Evolutionary conservation across 2,888 invertebrate genomes (phyloP).

Genomic region (Eutolmus rufibarbis): DNA sequence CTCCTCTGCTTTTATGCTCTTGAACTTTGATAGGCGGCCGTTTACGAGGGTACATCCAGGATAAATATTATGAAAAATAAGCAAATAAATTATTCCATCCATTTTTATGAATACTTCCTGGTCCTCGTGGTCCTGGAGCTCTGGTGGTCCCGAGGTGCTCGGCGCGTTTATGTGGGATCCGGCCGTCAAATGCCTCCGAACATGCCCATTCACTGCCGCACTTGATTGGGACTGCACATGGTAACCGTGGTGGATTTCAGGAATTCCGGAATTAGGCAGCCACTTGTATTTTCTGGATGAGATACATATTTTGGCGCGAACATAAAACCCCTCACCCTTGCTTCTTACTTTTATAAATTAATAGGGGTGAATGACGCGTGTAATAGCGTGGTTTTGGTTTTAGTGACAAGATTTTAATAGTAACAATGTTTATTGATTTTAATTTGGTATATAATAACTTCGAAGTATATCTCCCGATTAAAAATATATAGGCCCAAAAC

Average conservation of each 20-base stretch:
- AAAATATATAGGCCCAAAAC: too few relatives aligned
- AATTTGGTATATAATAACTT: too few relatives aligned
- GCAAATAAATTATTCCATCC: slow-evolving; percentile 48
- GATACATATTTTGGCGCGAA: neutral
- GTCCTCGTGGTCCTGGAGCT: neutral
- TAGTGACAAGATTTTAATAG: too few relatives aligned
- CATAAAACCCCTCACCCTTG: neutral
- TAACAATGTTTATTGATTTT: too few relatives aligned
- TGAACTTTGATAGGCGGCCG: slow-evolving; percentile 44
- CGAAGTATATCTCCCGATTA: too few relatives aligned
- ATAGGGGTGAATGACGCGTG: neutral
- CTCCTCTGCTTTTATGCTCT: slow-evolving; percentile 41
- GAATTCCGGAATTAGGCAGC: neutral
- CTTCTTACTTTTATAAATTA: neutral
- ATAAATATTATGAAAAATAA: slow-evolving; percentile 49
- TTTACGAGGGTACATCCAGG: slow-evolving; percentile 45
- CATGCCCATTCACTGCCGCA: neutral
- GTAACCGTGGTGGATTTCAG: neutral
- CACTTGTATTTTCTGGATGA: neutral
- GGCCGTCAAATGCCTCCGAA: neutral
- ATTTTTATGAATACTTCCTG: slow-evolving; percentile 42
- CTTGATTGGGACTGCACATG: slow-evolving; percentile 23
- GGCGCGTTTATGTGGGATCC: neutral
- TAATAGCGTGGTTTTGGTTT: neutral
- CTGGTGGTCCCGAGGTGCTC: neutral